Conservation (phyloP, 2,113 vertebrate genomes). For the Naja naja region DNA sequence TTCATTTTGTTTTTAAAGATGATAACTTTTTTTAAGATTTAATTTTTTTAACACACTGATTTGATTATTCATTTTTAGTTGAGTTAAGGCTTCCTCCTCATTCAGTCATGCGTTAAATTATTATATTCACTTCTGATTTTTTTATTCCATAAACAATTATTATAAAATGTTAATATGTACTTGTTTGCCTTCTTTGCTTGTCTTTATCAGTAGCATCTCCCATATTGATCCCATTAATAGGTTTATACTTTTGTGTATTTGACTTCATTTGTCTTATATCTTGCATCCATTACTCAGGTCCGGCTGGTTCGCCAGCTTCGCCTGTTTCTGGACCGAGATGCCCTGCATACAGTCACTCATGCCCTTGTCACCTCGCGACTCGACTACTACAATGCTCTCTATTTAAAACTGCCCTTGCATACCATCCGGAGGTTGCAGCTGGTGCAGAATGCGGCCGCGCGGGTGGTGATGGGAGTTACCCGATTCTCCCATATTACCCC, state of each 20-base stretch:
- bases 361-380: too few relatives aligned
- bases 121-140: neutral
- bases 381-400: too few relatives aligned
- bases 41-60: neutral
- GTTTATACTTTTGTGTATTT: neutral
- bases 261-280: neutral
- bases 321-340: too few relatives aligned
- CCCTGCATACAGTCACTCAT: too few relatives aligned
- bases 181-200: neutral
- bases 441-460: too few relatives aligned
- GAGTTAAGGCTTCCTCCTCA: neutral
- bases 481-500: too few relatives aligned
- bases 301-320: too few relatives aligned
- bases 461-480: too few relatives aligned
- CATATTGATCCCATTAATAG: neutral
- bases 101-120: neutral
- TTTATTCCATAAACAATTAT: neutral
- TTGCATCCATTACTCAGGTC: too few relatives aligned
- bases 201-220: neutral
- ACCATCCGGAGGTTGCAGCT: too few relatives aligned
- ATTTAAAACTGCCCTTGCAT: too few relatives aligned
- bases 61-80: neutral
- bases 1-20: neutral
- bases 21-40: neutral
- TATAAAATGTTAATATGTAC: neutral